These are phyloP conservation scores for Eristalis pertinax DNA, from an alignment of 2,888 invertebrate genomes.

Conservation along the genomic window DNA sequence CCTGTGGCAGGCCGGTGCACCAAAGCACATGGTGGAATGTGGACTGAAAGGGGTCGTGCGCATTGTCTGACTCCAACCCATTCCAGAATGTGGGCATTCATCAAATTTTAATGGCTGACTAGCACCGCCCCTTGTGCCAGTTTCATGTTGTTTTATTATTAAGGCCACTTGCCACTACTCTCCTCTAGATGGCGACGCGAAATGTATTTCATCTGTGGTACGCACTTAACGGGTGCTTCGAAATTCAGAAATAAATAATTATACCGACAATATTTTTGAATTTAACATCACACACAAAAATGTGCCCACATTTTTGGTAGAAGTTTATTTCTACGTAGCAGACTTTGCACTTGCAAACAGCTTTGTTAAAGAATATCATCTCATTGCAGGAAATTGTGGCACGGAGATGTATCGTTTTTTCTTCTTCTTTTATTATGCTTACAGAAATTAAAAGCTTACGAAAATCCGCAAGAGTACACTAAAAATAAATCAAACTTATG, in stretches of 20 bases:
- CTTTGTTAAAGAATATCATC: too few species aligned
- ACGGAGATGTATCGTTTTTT: too few species aligned
- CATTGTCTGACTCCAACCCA: conserved; percentile 55
- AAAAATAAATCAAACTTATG: too few species aligned
- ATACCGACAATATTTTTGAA: too few species aligned
- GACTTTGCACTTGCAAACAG: too few species aligned
- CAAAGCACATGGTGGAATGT: conserved; percentile 72
- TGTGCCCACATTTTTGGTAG: too few species aligned
- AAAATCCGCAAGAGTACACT: too few species aligned
- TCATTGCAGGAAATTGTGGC: too few species aligned
- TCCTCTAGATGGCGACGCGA: conserved; percentile 47
- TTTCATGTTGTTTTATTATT: conserved; percentile 39
- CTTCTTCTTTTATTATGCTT: too few species aligned
- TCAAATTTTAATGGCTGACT: conserved; percentile 76
- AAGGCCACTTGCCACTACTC: not conserved
- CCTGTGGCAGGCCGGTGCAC: conserved; percentile 5
- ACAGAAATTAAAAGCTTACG: too few species aligned
- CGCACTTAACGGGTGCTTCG: not conserved
- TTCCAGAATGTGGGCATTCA: conserved; percentile 70
- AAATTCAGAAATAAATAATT: not conserved
- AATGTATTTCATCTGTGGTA: not conserved
- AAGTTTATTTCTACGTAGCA: too few species aligned
- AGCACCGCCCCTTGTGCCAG: conserved; percentile 71
- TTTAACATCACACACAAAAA: too few species aligned
- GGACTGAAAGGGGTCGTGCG: conserved; percentile 54